These are phyloP conservation scores for Gymnoscopelus braueri DNA, from an alignment of 2,797 vertebrate species.

Conservation along the genomic window DNA sequence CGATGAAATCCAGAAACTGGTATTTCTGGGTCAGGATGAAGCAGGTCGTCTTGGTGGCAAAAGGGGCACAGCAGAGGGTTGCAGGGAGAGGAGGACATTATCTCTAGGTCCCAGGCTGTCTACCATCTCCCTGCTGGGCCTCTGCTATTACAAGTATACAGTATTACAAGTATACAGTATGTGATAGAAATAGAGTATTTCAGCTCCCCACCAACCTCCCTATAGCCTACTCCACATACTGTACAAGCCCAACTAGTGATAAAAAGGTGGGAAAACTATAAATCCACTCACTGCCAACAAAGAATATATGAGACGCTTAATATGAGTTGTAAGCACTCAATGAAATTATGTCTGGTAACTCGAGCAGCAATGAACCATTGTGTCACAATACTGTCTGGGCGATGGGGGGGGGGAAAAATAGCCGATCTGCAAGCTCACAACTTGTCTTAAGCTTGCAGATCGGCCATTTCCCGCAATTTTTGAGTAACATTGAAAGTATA, in stretches of 20 bases:
- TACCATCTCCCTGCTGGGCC: slow-evolving; percentile 51
- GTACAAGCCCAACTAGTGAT: not conserved
- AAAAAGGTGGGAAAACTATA: too few species aligned
- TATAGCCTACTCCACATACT: not conserved
- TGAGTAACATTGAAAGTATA: too few species aligned
- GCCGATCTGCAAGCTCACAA: too few species aligned
- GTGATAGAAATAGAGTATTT: not conserved
- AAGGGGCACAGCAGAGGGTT: slow-evolving; percentile 28
- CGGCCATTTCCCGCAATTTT: too few species aligned
- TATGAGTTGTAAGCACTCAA: too few species aligned
- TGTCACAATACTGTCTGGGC: too few species aligned
- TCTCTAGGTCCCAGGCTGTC: slow-evolving; percentile 67
- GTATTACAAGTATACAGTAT: slow-evolving; percentile 17
- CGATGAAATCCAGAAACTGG: slow-evolving; percentile 30
- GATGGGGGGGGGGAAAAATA: too few species aligned
- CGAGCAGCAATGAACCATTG: too few species aligned
- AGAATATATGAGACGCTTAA: too few species aligned
- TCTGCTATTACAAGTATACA: slow-evolving; percentile 42
- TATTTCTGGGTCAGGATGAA: slow-evolving; percentile 24
- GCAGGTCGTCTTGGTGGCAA: slow-evolving; percentile 34
- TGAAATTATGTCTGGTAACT: too few species aligned
- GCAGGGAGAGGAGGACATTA: slow-evolving; percentile 55
- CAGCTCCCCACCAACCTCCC: slow-evolving; percentile 19
- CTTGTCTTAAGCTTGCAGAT: too few species aligned
- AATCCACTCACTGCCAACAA: too few species aligned